Evolutionary conservation across 2,113 vertebrate species (phyloP), one percentile per base, ranked within the genome.

Genomic region (Chaetodon trifascialis): DNA sequence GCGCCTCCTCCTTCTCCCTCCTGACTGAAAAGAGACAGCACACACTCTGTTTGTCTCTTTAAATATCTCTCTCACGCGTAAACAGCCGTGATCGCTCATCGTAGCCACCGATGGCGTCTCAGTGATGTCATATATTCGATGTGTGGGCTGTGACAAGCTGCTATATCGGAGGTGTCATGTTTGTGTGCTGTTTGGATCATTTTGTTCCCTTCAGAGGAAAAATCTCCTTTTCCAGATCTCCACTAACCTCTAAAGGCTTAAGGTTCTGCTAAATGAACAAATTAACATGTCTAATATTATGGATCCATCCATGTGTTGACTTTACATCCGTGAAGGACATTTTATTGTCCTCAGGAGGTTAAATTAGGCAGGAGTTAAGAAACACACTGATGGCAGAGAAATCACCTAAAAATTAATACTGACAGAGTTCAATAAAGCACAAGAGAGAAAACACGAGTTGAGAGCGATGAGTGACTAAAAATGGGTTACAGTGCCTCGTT

Each of bases 1-100:
- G 42, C 14, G 21, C 59, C 83, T 58, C 86, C 12, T 49, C 51
- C 47, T 44, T 25, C 46, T 80, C 73, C 81, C 65, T n/a, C 40
- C 17, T 42, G 66, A 62, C 80, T 76, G 54, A 49, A 75, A 34
- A 71, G 44, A 76, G 55, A 66, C 19, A 23, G 56, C 40, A 23
- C 58, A 9, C 69, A 5, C 73, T 76, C 54, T 23, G 4, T 72
- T 49, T 19, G 58, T 63, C 52, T 56, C 70, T 80, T 55, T 65
- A 52, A 68, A 83, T 68, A 71, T 64, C 72, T 58, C 42, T 9
- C 42, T 10, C 77, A 23, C 66, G 73, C 42, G 42, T 34, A n/a
- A 82, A 67, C 76, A 40, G 66, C 55, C 44, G 11, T 4, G 38
- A 15, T 17, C 7, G 49, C 30, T 5, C 73, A 74, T 51, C 52